phyloP scores from a whole-genome alignment of 2,797 vertebrate genomes.

The Philypnodon macrostomus region DNA sequence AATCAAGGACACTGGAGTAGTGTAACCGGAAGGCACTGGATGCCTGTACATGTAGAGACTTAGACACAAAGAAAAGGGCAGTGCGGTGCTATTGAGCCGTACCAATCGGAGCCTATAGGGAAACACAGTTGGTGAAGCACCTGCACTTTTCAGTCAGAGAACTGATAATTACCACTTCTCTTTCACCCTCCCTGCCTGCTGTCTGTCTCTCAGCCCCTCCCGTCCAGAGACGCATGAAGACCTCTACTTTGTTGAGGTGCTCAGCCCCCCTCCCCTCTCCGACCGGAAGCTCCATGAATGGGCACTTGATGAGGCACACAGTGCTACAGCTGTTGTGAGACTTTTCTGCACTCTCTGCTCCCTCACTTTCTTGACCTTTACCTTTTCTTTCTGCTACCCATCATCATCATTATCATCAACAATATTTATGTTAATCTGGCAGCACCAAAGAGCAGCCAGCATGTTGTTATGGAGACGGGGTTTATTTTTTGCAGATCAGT shows the following conservation, averaged over 20 bases:
- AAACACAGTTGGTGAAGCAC: conserved; percentile 45
- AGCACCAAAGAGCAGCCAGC: conserved; percentile 24
- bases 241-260: conserved; percentile 59
- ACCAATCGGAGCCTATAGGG: conserved; percentile 19
- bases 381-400: conserved; percentile 13
- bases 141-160: conserved; percentile 61
- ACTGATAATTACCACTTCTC: conserved; percentile 59
- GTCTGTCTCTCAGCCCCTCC: conserved; percentile 29
- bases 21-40: not conserved
- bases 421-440: conserved; percentile 46
- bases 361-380: conserved; percentile 14
- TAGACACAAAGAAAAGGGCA: conserved; percentile 21
- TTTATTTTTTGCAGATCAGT: conserved; percentile 47
- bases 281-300: conserved; percentile 74
- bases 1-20: not conserved
- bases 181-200: conserved; percentile 27
- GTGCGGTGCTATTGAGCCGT: conserved; percentile 5
- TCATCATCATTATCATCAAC: conserved; percentile 53
- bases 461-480: conserved; percentile 64
- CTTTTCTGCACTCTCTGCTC: conserved; percentile 19
- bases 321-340: conserved; percentile 49
- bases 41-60: not conserved
- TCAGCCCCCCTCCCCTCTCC: conserved; percentile 39
- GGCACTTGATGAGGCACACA: conserved; percentile 51
- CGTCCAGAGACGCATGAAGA: conserved; percentile 54